Base-by-base conservation (phyloP, 2,113 vertebrate genomes). In the Plecturocebus donacophilus region DNA sequence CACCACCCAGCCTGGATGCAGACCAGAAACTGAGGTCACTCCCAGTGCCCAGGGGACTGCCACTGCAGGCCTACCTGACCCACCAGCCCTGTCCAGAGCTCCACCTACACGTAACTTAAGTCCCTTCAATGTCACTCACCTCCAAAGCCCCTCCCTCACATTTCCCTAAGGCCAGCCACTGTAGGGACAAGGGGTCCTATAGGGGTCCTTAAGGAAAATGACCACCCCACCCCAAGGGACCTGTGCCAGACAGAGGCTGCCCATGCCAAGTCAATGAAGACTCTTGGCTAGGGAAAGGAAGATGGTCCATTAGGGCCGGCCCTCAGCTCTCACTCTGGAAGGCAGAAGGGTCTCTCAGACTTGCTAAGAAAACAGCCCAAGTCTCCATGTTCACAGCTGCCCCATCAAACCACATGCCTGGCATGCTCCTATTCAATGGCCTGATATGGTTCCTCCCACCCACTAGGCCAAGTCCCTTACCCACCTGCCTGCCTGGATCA, bases 31-130 rank as follows among this genome's bases (percentile, higher is more conserved):
- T 2, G 0, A 90, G 64, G 70, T 58, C 91, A 84, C 19, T 45
- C 40, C 75, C 87, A 97, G 92, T 90, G 52, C 64, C 64, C 87
- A 25, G 49, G 11, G 87, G 80, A 97, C 96, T 90, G 96, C 47
- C 80, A 66, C 92, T 91, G 82, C 79, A 45, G 47, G 64, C 47
- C 76, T 54, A 58, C 79, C 61, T 80, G 40, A 13, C 90, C 52
- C 35, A 2, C 40, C 6, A 38, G 47, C 35, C 61, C 52, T 49
- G 38, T 25, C 35, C 70, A 49, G 73, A 81, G 79, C 84, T 71
- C 79, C 13, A n/a, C 61, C 27, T 16, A 12, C 38, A 30, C n/a
- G 64, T 9, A 61, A 71, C 45, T 49, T 16, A n/a, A 61, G 66
- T n/a, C 21, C 71, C 8, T 32, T 84, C 61, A 38, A 30, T 9